Evolutionary conservation across 2,113 vertebrate species (phyloP).

Genomic region (Podocnemis expansa): DNA sequence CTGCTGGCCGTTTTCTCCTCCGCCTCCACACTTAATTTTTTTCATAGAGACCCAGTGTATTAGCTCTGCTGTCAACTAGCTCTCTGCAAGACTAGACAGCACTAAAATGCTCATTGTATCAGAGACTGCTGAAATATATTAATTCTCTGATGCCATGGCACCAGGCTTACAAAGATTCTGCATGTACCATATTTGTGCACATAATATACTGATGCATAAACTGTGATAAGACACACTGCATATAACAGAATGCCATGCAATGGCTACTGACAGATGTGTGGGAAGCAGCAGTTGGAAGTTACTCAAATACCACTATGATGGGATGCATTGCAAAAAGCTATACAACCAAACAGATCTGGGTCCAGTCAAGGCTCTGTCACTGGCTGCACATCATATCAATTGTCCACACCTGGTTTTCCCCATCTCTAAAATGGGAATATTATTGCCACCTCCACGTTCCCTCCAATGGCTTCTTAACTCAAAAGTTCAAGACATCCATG

Average conservation of each 20-base stretch:
- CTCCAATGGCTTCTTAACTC: neutral
- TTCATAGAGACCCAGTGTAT: too few species aligned
- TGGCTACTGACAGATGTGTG: neutral
- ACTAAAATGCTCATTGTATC: too few species aligned
- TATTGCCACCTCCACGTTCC: neutral
- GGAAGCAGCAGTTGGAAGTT: neutral
- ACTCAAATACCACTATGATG: neutral
- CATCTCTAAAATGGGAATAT: neutral
- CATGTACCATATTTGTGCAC: fast-evolving
- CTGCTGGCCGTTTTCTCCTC: neutral
- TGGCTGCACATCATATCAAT: fast-evolving
- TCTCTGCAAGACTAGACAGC: neutral
- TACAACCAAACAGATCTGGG: fast-evolving
- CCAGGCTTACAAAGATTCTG: neutral
- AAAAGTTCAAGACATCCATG: fast-evolving
- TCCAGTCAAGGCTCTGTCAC: fast-evolving
- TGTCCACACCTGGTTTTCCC: neutral
- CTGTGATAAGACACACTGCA: fast-evolving
- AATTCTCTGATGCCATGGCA: neutral
- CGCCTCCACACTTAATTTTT: neutral
- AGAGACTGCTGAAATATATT: fast-evolving
- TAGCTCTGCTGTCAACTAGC: neutral
- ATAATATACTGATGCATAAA: fast-evolving
- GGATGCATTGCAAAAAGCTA: fast-evolving
- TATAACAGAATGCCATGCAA: neutral